Base-by-base conservation (phyloP, 2,888 invertebrate genomes). In the Tenthredo distinguenda region DNA sequence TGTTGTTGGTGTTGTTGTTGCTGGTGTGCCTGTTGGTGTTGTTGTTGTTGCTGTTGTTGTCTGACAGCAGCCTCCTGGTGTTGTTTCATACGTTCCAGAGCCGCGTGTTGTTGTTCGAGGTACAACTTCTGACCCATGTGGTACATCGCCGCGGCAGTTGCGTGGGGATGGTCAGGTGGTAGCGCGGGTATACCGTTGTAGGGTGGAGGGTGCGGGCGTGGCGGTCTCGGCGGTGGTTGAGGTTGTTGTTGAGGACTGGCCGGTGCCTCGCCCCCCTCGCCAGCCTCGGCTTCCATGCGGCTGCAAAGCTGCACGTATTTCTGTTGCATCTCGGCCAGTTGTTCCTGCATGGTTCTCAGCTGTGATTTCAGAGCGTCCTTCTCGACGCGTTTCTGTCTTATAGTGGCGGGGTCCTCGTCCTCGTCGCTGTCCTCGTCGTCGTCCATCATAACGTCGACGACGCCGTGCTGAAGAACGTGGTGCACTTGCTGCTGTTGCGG, bases 251-350 rank as follows among this genome's bases (percentile, higher is more conserved):
- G 94, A 90, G 91, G 87, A 40, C 93, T 92, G 50, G 91, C 88
- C 91, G 94, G 87, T 94, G 95, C 87, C 95, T 94, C 87, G 95
- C 96, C 90, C 95, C 96, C 88, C 94, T 95, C 83, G 94, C 94
- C 89, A 93, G 94, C 88, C 93, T 95, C 90, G 93, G 94, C 91
- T 92, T 97, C 97, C 95, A 97, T 97, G 89, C 97, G 95, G 91
- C 97, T 97, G 93, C 97, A 97, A 90, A 98, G 94, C 94, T 98
- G 97, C 92, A 97, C 96, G 94, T 98, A 98, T 93, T 98, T 97
- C 92, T 98, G 97, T 94, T 98, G 98, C 97, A 98, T 98, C 92
- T 97, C 97, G 15, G 97, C 98, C 86, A 98, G 94, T 94, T 98
- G 98, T 91, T 98, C 97, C 94, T 98, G 97, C 96, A 98, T 96